phyloP scores from a whole-genome alignment of 2,888 invertebrate genomes.

The Agrilus biguttatus region DNA sequence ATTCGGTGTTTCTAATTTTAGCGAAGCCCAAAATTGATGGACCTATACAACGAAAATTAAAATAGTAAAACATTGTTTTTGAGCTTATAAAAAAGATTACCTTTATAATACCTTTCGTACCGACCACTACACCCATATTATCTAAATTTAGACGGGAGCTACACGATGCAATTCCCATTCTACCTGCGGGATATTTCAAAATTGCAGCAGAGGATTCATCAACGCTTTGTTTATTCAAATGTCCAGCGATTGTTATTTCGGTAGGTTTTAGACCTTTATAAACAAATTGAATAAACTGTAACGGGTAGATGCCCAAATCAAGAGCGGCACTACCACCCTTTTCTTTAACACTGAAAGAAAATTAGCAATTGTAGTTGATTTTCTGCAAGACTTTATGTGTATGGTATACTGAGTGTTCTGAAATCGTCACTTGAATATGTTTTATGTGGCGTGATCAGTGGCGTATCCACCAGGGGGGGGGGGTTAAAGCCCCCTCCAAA shows the following conservation, averaged over 20 bases:
- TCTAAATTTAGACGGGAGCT: conserved; percentile 42
- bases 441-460: no score
- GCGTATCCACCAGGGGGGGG: no score
- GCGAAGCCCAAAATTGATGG: conserved; percentile 60
- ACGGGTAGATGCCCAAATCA: conserved; percentile 62
- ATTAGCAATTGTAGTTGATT: not conserved
- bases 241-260: conserved; percentile 52
- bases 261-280: conserved; percentile 53
- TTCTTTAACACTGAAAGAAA: conserved; percentile 21
- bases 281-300: conserved; percentile 58
- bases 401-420: no score
- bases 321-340: conserved; percentile 63
- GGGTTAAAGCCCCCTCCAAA: no score
- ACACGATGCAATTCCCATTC: conserved; percentile 47
- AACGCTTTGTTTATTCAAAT: conserved; percentile 53
- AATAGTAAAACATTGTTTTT: not conserved
- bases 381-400: not conserved
- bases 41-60: conserved; percentile 28
- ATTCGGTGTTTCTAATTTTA: conserved; percentile 49
- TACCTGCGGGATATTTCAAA: conserved; percentile 47
- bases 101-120: conserved; percentile 52
- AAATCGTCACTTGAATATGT: no score
- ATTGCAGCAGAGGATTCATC: conserved; percentile 55
- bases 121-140: conserved; percentile 49
- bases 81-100: conserved; percentile 25